Conservation (phyloP, 2,113 vertebrate genomes). For the Anoura caudifer region DNA sequence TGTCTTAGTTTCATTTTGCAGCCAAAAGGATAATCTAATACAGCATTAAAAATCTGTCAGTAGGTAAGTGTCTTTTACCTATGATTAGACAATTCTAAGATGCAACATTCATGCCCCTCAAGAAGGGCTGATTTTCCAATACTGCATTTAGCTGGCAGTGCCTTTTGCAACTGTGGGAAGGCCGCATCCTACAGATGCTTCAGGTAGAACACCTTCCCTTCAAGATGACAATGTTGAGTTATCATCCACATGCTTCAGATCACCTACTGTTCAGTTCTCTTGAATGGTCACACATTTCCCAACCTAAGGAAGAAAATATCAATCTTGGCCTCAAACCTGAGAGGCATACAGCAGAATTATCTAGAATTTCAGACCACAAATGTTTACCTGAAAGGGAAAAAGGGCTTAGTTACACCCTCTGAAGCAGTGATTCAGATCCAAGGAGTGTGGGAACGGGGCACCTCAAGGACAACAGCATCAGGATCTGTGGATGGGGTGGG, state of each 20-base stretch:
- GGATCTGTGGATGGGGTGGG: neutral
- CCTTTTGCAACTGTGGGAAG: neutral
- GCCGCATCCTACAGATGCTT: neutral
- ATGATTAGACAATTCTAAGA: neutral
- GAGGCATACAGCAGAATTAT: neutral
- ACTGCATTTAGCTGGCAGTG: neutral
- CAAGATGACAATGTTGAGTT: neutral
- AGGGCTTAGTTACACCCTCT: neutral
- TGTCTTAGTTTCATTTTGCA: neutral
- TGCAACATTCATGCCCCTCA: neutral
- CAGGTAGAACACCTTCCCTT: neutral
- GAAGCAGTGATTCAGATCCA: neutral
- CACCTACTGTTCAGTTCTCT: neutral
- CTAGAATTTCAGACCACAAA: neutral
- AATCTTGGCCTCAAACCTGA: neutral
- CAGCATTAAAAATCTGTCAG: neutral
- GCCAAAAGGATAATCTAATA: neutral
- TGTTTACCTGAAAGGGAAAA: neutral
- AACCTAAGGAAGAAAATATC: neutral
- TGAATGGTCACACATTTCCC: neutral
- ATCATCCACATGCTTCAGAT: neutral
- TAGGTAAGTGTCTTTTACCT: neutral
- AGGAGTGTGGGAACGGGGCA: rapidly evolving
- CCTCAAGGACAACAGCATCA: neutral
- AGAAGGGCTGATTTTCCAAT: neutral